phyloP scores from a whole-genome alignment of 2,888 invertebrate genomes.

The Caenorhabditis sp. region DNA sequence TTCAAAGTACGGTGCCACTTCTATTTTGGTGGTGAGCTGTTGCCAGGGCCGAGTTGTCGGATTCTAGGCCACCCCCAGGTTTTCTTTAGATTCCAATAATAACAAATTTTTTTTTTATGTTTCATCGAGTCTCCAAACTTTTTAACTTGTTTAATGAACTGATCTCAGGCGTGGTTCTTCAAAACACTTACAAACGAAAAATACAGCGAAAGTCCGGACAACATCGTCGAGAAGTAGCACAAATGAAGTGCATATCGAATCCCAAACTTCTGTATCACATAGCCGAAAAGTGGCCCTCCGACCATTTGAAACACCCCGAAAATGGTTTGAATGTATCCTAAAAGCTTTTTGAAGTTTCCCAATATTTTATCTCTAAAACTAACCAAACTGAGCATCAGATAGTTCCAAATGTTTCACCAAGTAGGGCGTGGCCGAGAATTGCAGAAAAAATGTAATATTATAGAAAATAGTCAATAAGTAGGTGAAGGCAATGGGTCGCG shows the following conservation, averaged over 20 bases:
- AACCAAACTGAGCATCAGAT: conserved; percentile 75
- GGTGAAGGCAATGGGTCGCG: conserved; percentile 70
- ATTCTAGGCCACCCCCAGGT: no score
- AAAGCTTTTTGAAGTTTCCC: not conserved
- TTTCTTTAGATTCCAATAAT: no score
- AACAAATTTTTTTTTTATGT: not conserved
- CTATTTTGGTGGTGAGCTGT: no score
- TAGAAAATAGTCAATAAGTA: conserved; percentile 74
- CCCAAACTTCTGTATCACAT: conserved; percentile 74
- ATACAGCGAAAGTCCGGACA: conserved; percentile 69
- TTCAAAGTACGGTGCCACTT: no score
- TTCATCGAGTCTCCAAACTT: no score
- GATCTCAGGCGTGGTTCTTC: no score
- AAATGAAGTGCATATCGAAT: conserved; percentile 69
- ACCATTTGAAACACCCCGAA: conserved; percentile 78
- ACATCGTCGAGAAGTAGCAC: conserved; percentile 68
- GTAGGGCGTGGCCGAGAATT: conserved; percentile 73
- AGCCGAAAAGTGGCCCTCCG: conserved; percentile 77
- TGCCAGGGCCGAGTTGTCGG: no score
- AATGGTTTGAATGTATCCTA: conserved; percentile 76
- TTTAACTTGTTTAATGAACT: no score
- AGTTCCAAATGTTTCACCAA: conserved; percentile 71
- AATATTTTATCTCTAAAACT: not conserved
- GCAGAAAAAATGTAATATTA: conserved; percentile 77
- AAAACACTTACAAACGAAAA: conserved; percentile 69